phyloP scores from a whole-genome alignment of 37 sponge, comb jelly and placozoan species.

The Agelas oroides region DNA sequence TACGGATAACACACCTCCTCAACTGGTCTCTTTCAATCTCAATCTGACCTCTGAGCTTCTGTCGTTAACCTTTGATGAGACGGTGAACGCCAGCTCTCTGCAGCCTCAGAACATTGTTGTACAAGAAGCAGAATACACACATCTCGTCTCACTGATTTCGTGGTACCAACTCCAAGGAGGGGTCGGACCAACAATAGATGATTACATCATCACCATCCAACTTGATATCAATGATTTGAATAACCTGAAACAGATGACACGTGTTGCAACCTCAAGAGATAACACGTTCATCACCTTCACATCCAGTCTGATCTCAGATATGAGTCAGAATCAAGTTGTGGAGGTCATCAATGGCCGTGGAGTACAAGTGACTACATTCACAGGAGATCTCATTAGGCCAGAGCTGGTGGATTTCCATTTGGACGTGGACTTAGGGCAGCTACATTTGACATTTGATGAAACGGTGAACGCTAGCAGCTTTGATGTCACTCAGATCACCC shows the following conservation, averaged over 20 bases:
- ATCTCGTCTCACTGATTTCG: constrained; percentile 38
- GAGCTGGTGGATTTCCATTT: constrained; percentile 49
- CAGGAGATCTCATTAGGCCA: constrained; percentile 60
- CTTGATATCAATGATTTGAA: constrained; percentile 69
- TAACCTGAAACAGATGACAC: constrained; percentile 59
- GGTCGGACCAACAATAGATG: constrained; percentile 29
- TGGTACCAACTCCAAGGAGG: constrained; percentile 50
- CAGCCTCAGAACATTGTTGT: constrained; percentile 34
- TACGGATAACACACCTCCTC: constrained; percentile 69
- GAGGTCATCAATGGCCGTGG: constrained; percentile 62
- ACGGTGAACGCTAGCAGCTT: constrained; percentile 80
- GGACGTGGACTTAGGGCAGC: constrained; percentile 67
- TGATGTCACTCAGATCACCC: constrained; percentile 56
- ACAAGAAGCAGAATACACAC: constrained; percentile 50
- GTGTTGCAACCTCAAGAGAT: constrained; percentile 46
- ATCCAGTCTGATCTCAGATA: constrained; percentile 60
- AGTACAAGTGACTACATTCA: constrained; percentile 54
- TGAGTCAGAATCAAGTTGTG: constrained; percentile 74
- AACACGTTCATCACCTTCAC: constrained; percentile 67
- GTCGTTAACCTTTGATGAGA: constrained; percentile 83
- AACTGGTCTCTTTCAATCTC: constrained; percentile 65
- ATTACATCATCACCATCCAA: constrained; percentile 56
- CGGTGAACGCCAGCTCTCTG: constrained; percentile 71
- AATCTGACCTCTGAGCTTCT: constrained; percentile 78
- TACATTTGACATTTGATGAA: constrained; percentile 79